Base-by-base conservation (phyloP, 2,888 invertebrate species). In the Thumatha senex region DNA sequence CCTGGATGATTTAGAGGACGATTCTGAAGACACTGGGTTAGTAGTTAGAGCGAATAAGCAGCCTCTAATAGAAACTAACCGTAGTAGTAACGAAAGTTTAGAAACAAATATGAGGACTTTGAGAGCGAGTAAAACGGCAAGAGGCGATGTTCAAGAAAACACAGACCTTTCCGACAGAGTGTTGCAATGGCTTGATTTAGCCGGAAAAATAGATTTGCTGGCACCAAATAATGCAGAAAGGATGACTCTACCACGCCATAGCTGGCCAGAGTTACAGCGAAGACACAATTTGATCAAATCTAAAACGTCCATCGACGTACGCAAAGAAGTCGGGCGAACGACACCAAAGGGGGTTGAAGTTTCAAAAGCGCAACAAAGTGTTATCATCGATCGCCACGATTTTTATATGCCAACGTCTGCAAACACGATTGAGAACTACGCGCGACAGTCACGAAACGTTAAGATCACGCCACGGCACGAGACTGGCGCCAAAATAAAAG, bases 141-240 rank as follows among this genome's bases (percentile, higher is more conserved):
- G 88, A 44, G 64, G 64, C 0, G 89, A 90, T 1, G 67, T 63
- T 0, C 80, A 82, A 51, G 85, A 85, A 43, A 84, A 79, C 56
- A 88, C 81, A 0, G 90, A 89, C n/a, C 65, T 92, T 14, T 92
- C 96, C 0, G 96, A 96, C 54, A 91, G 96, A 48, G 96, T 96
- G 0, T 82, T 96, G 3, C 95, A 96, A 67, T 96, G 96, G 96
- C 74, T 96, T 60, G 96, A 96, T 75, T 83, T 96, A 49, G 96
- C 96, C 0, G 95, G 94, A 0, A 93, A 93, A 70, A 88, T 92
- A 2, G 88, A 89, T 62, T 67, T 92, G 29, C 58, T 92, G 13
- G 79, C 82, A n/a, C 79, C 86, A 2, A 80, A 82, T 11, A 84
- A 80, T 29, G 74, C 58, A 0, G 85, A 86, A 49, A 63, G 90